Evolutionary conservation across 2,797 vertebrate species (phyloP), one percentile per base, ranked within the genome.

Genomic region (Toxotes lorentzi): DNA sequence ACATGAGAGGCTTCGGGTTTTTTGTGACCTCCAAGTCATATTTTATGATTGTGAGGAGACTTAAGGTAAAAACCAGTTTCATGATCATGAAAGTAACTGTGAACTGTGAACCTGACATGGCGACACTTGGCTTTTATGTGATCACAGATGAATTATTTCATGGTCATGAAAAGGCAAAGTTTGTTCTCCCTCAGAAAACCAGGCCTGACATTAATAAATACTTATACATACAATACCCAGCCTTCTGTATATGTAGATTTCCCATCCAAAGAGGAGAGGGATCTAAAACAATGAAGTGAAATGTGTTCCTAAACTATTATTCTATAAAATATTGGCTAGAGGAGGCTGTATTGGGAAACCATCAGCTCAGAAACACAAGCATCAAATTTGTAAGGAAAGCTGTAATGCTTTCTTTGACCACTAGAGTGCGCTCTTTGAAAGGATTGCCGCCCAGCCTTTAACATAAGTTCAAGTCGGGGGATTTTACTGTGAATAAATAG

Each of bases 371-470:
- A 43, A 74, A 27, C 0, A 35, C 12, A 32, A 30, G 9, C 19
- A 30, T 7, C 0, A 7, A 19, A 30, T 5, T 17, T 8, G 14
- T 4, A 12, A 11, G 23, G 0, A 30, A 43, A 9, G 41, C 0
- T 83, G 85, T 43, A 82, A 30, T 9, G 8, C 13, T 11, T 5
- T 19, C 0, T 76, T 67, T 76, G 38, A 57, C 86, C 92, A 83
- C 91, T 79, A 90, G 91, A 90, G 69, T 0, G 24, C 4, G 38
- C 53, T 73, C 53, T 79, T 53, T 30, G 65, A 90, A 13, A 81
- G 61, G 35, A 54, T 58, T 81, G 32, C 63, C 59, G 21, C 0
- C 41, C 23, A 1, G 17, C 23, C n/a, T 14, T 4, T 0, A 0
- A 0, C 2, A 2, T 8, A 6, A 0, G 2, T 43, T 51, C 0